Evolutionary conservation across 1,140 invertebrate genomes (phyloP).

Genomic region (Mycetomoellerius zeteki): DNA sequence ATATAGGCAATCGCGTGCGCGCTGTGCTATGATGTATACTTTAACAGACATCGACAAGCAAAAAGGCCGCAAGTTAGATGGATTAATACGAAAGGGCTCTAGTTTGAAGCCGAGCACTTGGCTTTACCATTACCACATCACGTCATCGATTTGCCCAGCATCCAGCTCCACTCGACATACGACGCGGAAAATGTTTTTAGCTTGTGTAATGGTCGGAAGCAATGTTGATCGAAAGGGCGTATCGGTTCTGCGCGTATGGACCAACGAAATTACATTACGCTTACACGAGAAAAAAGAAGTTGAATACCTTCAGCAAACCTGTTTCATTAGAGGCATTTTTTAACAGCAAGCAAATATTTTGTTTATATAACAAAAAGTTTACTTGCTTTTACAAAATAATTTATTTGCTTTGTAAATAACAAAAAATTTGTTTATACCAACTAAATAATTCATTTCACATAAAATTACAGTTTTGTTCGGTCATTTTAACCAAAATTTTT

Average conservation of each 20-base stretch:
- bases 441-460: too few species aligned
- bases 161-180: slow-evolving; percentile 14
- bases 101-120: slow-evolving; percentile 26
- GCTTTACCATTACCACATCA: slow-evolving; percentile 32
- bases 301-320: too few species aligned
- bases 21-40: neutral
- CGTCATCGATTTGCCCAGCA: slow-evolving; percentile 33
- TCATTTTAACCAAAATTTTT: too few species aligned
- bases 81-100: slow-evolving; percentile 25
- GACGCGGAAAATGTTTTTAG: slow-evolving; percentile 48
- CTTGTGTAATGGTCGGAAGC: neutral
- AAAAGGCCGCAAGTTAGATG: slow-evolving; percentile 21
- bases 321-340: too few species aligned
- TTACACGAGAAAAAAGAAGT: neutral
- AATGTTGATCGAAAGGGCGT: slow-evolving; percentile 44
- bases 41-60: neutral
- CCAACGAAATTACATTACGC: slow-evolving; percentile 12
- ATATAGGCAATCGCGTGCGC: neutral
- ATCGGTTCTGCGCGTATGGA: neutral
- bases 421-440: too few species aligned
- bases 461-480: too few species aligned
- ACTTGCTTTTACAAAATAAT: too few species aligned
- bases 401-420: too few species aligned
- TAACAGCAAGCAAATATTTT: too few species aligned
- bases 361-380: too few species aligned